phyloP scores from a whole-genome alignment of 2,888 invertebrate species.

The Anticlea derivata region DNA sequence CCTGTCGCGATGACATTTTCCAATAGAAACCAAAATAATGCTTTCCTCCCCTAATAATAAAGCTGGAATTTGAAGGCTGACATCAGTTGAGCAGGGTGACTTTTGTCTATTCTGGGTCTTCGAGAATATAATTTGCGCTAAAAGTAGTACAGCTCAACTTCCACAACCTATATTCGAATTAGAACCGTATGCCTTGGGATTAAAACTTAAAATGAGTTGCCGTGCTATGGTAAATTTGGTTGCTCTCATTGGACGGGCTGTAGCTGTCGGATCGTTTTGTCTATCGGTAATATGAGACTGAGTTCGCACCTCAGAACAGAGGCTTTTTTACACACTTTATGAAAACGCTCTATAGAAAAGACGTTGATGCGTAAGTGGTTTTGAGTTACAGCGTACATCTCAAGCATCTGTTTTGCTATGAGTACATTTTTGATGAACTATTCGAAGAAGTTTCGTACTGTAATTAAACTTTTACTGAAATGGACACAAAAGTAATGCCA shows the following conservation, averaged over 20 bases:
- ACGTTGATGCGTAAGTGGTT: constrained; percentile 50
- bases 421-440: constrained; percentile 29
- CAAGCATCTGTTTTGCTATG: constrained; percentile 28
- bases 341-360: constrained; percentile 60
- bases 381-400: constrained; percentile 53
- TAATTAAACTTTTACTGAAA: constrained; percentile 31
- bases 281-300: constrained; percentile 71
- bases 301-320: constrained; percentile 76
- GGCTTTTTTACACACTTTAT: constrained; percentile 73
- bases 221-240: constrained; percentile 43
- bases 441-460: constrained; percentile 24
- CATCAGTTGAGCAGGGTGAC: constrained; percentile 56
- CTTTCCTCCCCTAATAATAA: constrained; percentile 49
- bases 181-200: constrained; percentile 44
- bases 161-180: constrained; percentile 41
- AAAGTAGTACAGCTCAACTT: constrained; percentile 55
- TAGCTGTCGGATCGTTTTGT: constrained; percentile 62
- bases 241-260: constrained; percentile 63
- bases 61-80: constrained; percentile 56
- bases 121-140: constrained; percentile 65
- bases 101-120: constrained; percentile 79
- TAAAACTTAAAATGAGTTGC: constrained; percentile 47
- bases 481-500: constrained; percentile 23
- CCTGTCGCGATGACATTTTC: constrained; percentile 78
- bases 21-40: constrained; percentile 63